These are phyloP conservation scores for Scalopus aquaticus DNA, from an alignment of 2,113 vertebrate species.

Conservation along the genomic window DNA sequence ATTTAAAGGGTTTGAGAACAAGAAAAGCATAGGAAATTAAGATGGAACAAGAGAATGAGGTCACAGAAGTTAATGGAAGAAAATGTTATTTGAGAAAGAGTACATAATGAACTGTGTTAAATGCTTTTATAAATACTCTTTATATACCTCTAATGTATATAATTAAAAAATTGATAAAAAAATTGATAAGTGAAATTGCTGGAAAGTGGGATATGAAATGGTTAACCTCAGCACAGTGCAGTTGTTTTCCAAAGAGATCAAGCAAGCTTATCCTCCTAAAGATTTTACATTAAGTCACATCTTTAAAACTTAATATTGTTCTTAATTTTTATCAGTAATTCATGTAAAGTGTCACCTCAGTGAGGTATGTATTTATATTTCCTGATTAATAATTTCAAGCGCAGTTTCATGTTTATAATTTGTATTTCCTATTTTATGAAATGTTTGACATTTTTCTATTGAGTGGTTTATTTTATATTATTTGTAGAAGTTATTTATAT, in stretches of 20 bases:
- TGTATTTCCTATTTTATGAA: slow-evolving; percentile 6
- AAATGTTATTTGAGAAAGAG: background rate
- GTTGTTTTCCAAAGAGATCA: slow-evolving; percentile 8
- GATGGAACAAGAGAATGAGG: background rate
- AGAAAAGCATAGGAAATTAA: background rate
- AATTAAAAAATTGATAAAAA: background rate
- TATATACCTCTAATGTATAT: background rate
- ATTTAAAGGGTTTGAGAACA: background rate
- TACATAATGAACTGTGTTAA: background rate
- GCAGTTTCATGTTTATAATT: background rate
- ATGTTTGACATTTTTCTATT: background rate
- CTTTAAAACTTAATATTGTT: slow-evolving; percentile 10
- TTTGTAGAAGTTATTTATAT: background rate
- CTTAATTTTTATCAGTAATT: background rate
- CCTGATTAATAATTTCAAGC: background rate
- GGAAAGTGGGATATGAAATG: background rate
- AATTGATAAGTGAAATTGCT: background rate
- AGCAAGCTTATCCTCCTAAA: background rate
- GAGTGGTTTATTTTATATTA: slow-evolving; percentile 16
- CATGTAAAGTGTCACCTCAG: background rate
- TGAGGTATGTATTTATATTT: slow-evolving; percentile 20
- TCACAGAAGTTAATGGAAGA: background rate
- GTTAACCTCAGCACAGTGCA: background rate
- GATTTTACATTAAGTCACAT: background rate
- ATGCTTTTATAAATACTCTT: background rate